Evolutionary conservation across 2,797 vertebrate genomes (phyloP).

Genomic region (Malacoctenus gilli): DNA sequence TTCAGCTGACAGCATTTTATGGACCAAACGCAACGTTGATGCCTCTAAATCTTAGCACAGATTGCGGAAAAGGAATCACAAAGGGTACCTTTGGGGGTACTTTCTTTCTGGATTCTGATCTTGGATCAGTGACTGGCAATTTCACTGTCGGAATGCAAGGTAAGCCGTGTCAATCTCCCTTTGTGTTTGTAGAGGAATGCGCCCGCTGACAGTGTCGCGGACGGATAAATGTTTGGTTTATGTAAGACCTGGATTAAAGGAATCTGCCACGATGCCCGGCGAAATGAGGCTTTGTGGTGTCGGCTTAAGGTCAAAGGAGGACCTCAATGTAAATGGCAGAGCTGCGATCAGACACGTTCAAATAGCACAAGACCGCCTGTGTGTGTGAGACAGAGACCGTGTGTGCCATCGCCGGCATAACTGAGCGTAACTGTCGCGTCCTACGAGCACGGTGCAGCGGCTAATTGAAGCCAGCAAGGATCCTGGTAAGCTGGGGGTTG

Average conservation of each 20-base stretch:
- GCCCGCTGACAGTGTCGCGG: not conserved
- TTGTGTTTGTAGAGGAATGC: conserved; percentile 3
- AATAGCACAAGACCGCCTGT: not conserved
- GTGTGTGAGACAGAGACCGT: not conserved
- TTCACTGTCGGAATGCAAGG: too few species aligned
- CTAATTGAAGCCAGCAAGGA: conserved; percentile 10
- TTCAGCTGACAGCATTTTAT: too few species aligned
- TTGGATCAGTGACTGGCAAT: too few species aligned
- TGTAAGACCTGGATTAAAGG: conserved; percentile 2
- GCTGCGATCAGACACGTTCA: not conserved
- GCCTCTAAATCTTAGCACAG: too few species aligned
- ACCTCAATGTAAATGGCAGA: not conserved
- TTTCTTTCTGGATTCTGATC: too few species aligned
- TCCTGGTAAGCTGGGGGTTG: not conserved
- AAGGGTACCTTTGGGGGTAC: too few species aligned
- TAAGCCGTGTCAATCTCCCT: not conserved
- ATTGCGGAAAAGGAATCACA: too few species aligned
- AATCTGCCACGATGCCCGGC: not conserved
- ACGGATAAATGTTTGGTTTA: conserved; percentile 9
- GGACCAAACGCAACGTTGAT: too few species aligned
- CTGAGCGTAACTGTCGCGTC: not conserved
- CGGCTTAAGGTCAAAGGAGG: not conserved
- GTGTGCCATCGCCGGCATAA: not conserved
- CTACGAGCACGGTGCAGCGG: not conserved
- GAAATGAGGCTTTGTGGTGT: not conserved